phyloP scores from a whole-genome alignment of 2,113 vertebrate species.

The Nestor notabilis region DNA sequence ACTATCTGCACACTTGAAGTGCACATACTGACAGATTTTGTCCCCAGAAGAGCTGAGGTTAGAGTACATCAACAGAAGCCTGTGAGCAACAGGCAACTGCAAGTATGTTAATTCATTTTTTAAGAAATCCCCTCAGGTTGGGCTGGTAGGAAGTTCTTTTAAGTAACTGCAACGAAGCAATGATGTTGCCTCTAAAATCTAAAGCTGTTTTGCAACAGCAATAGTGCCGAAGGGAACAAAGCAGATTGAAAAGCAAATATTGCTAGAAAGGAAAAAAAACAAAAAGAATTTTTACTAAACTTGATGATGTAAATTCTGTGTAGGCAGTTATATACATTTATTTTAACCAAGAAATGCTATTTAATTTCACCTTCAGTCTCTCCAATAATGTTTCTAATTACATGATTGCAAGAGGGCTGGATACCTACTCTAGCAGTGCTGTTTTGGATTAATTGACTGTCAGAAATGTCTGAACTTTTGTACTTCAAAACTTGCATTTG shows the following conservation, averaged over 20 bases:
- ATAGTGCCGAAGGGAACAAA: neutral
- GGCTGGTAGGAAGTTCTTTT: neutral
- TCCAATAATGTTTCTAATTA: neutral
- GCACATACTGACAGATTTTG: neutral
- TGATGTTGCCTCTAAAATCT: neutral
- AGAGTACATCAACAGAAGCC: neutral
- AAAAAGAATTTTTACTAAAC: neutral
- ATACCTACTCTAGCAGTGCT: neutral
- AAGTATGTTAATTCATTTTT: neutral
- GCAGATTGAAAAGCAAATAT: neutral
- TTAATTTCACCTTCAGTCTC: neutral
- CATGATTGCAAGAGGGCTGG: neutral
- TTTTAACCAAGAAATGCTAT: neutral
- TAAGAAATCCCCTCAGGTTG: neutral
- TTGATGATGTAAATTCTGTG: neutral
- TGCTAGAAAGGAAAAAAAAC: neutral
- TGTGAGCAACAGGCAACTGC: neutral
- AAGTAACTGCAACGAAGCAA: neutral
- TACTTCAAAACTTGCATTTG: neutral
- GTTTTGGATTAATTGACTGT: neutral
- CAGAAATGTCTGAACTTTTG: neutral
- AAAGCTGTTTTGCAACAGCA: neutral
- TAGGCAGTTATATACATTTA: neutral
- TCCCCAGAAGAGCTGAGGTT: neutral
- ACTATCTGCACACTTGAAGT: neutral